Percentiles rank a stretch among this genome's conserved stretches.
phyloP scores from a whole-genome alignment of 53 echinoderm and acorn worm species.

The Paracentrotus lividus region DNA sequence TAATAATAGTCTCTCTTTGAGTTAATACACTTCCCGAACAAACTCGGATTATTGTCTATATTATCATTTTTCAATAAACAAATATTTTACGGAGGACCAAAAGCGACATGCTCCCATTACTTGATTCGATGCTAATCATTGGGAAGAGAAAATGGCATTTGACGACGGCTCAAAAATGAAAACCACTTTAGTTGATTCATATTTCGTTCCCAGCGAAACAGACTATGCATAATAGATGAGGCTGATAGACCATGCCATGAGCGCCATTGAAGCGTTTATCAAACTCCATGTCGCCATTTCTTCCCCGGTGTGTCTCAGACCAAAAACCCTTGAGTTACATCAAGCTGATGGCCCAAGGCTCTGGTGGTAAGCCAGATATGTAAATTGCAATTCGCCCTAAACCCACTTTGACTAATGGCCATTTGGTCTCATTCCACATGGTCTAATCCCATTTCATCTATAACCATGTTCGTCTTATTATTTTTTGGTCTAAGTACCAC shows the following conservation, averaged over 20 bases:
- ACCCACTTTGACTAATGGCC: too few species aligned
- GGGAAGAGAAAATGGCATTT: constrained; percentile 1
- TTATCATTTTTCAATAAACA: background rate
- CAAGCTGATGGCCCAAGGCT: background rate
- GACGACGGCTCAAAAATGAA: background rate
- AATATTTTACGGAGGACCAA: background rate
- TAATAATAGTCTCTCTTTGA: too few species aligned
- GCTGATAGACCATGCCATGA: background rate
- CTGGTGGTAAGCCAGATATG: too few species aligned
- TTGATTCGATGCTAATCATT: constrained; percentile 8
- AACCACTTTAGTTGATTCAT: constrained; percentile 25
- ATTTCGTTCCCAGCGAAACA: background rate
- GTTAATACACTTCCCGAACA: too few species aligned
- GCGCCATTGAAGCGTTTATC: background rate
- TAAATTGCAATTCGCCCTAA: too few species aligned
- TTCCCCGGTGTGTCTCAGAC: background rate
- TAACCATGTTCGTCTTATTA: too few species aligned
- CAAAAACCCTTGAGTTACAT: background rate
- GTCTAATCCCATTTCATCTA: too few species aligned
- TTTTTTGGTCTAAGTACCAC: too few species aligned
- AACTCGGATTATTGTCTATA: background rate
- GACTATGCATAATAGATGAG: background rate
- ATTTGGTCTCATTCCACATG: too few species aligned
- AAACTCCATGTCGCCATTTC: background rate
- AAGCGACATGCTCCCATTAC: background rate